Evolutionary conservation across 2,797 vertebrate species (phyloP), one percentile per base, ranked within the genome.

Genomic region (Catamblyrhynchus diadema): DNA sequence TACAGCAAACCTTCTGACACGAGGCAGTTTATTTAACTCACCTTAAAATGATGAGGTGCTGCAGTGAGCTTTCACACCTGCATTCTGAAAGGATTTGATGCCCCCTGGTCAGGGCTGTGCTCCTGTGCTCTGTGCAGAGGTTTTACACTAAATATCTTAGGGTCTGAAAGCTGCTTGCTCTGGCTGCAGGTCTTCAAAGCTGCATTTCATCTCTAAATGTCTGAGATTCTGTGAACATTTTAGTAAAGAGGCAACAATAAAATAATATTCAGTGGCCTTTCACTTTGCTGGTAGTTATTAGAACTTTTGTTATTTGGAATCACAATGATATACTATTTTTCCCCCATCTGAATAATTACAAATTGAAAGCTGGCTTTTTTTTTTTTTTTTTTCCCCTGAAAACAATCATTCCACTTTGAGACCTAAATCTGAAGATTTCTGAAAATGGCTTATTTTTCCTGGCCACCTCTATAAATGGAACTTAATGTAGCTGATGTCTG

Each of bases 11-110:
- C 20, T 45, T 69, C 45, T 88, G 86, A 66, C 69, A 25, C 10
- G n/a, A 1, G 12, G 33, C 22, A 24, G 78, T 61, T 84, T 81
- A 54, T 45, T 90, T 91, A 73, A 80, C 25, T 80, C 44, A 86
- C 72, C 69, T 93, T 80, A 51, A 74, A 93, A 73, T 74, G 54
- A 85, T 70, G 82, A 77, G 35, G 60, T 92, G 86, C 51, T 90
- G 45, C 41, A 51, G 35, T 80, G 72, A 94, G 44, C 7, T 84
- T 57, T 56, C 86, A 77, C 54, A 77, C 32, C 64, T 91, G 59
- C 11, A 6, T 62, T 80, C n/a, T 60, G 48, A 77, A 48, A 44
- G 39, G 37, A 33, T 33, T 17, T 35, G 39, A 51, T 62, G 23
- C 5, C 6, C 33, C 14, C 8, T 57, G 45, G 12, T 44, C 23